Evolutionary conservation across 2,113 vertebrate genomes (phyloP).

Genomic region (Scatophagus argus): DNA sequence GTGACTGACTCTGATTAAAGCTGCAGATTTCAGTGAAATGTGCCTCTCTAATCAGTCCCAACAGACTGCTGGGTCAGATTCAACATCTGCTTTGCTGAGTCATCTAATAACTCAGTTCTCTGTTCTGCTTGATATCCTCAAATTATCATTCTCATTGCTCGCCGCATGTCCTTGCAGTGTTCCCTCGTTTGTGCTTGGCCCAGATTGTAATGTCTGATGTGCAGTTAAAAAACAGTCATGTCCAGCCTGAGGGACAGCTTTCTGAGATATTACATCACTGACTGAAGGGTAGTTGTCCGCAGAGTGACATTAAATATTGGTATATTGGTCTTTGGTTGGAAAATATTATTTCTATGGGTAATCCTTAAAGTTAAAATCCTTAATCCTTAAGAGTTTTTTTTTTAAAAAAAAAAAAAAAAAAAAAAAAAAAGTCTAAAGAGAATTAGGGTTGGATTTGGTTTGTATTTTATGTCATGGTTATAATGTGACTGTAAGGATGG

Average conservation of each 20-base stretch:
- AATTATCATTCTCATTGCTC: conserved; percentile 10
- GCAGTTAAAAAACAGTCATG: background rate
- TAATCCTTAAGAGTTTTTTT: too few relatives aligned
- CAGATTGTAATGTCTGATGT: conserved; percentile 2
- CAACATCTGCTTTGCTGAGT: conserved; percentile 34
- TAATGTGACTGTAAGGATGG: background rate
- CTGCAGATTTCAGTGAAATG: conserved; percentile 2
- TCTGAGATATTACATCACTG: background rate
- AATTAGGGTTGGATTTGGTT: background rate
- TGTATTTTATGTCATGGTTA: background rate
- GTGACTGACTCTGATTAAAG: conserved; percentile 19
- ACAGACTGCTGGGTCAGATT: conserved; percentile 22
- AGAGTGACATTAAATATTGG: background rate
- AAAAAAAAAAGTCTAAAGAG: too few relatives aligned
- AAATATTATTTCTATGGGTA: background rate
- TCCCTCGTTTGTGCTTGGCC: background rate
- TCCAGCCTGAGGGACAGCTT: conserved; percentile 4
- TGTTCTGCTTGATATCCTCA: background rate
- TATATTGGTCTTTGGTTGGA: background rate
- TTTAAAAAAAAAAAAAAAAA: too few relatives aligned
- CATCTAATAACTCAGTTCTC: conserved; percentile 3
- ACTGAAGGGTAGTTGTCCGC: background rate
- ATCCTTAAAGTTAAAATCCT: too few relatives aligned
- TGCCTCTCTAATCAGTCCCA: background rate
- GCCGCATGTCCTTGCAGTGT: background rate